Evolutionary conservation across 2,113 vertebrate species (phyloP), one percentile per base, ranked within the genome.

Genomic region (Ochotona curzoniae): DNA sequence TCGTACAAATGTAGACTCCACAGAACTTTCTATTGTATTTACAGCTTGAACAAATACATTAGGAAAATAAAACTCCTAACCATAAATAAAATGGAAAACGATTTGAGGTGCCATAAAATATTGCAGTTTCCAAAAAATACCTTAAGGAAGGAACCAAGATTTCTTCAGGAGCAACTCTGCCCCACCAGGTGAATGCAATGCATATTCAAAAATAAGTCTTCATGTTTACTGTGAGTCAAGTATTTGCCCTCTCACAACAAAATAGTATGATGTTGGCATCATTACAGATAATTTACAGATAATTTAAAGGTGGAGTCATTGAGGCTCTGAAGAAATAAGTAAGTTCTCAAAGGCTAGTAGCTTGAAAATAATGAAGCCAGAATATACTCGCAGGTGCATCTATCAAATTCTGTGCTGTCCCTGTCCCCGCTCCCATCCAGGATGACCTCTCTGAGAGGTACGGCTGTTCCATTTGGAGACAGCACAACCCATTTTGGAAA

Each of bases 401-500:
- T 8, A 67, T 47, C 38, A 13, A 61, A 0, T 5, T 80, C 30
- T 70, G 30, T 67, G 23, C 28, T 38, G 38, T 49, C 23, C 15
- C 57, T 44, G 38, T 44, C 38, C 38, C 4, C 38, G 38, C 38
- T 4, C 28, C 44, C 26, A 32, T 51, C 47, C 7, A 49, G 32
- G 7, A 28, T n/a, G 17, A 28, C 21, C 26, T 38, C 13, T 20
- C 13, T 81, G 21, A 8, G 66, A 83, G 57, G 17, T 51, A 0
- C 26, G 20, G 20, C 85, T 71, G 23, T 51, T 63, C 32, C 57
- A 25, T 57, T 84, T 93, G 74, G 70, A 93, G 63, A 73, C 10
- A 88, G 21, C 47, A 51, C 5, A 32, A 30, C 73, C 32, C 7
- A 44, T 73, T 95, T 96, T 61, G 35, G 15, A 95, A 91, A 93